A percentile compares a stretch with the other conserved stretches of the same genome.
Conservation (phyloP, 2,113 vertebrate species). For the Smithornis capensis region DNA sequence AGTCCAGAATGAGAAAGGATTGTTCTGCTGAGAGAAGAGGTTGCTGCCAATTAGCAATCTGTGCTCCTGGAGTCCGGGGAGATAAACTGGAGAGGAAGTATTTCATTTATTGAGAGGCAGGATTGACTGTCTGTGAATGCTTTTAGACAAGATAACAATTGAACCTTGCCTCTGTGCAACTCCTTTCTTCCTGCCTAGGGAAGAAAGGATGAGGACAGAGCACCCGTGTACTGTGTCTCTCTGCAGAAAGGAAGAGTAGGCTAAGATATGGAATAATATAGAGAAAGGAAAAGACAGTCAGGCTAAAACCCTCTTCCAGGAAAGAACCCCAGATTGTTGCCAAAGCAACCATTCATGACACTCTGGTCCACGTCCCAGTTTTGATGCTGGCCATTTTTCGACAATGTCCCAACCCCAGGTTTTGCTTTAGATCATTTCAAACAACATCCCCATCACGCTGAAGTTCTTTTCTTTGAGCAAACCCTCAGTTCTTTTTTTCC, state of each 20-base stretch:
- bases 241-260: neutral
- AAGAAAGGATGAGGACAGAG: neutral
- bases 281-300: neutral
- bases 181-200: neutral
- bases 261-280: neutral
- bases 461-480: neutral
- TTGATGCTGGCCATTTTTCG: neutral
- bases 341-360: neutral
- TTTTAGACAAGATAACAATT: neutral
- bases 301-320: neutral
- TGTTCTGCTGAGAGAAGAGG: neutral
- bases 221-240: neutral
- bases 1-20: constrained; percentile 6
- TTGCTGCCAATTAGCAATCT: constrained; percentile 2
- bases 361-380: neutral
- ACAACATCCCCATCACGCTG: neutral
- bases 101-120: neutral
- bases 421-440: neutral
- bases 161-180: neutral
- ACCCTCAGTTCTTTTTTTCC: neutral
- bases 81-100: constrained; percentile 33
- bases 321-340: neutral
- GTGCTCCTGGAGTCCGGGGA: neutral
- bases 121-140: neutral
- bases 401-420: fast-evolving